Base-by-base conservation (phyloP, 2,113 vertebrate genomes). In the Sclerurus mexicanus region DNA sequence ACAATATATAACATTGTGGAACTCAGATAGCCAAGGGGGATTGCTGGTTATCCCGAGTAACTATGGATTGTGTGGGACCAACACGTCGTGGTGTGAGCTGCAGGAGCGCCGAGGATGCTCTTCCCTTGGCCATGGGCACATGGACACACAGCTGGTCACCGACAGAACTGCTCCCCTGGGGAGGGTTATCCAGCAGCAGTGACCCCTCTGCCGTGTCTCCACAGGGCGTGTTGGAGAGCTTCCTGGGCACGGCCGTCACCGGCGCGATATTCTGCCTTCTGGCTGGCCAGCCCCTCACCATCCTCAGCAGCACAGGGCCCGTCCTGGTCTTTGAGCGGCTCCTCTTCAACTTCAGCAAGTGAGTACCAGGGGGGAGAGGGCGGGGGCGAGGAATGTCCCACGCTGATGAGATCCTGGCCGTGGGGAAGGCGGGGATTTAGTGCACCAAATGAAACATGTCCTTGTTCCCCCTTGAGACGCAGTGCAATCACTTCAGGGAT, bases 281-380 rank as follows among this genome's bases (percentile, higher is more conserved):
- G 62, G 98, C 98, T 30, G 99, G 99, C 11, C 99, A 99, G 72
- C 99, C 99, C 3, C 99, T 99, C 90, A 99, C 97, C 71, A 99
- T 99, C 92, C 96, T 99, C 96, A 99, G 99, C 98, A 99, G 99
- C 96, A 99, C 99, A 0, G 99, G 99, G 12, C 99, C 99, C 0
- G 99, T 99, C 63, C 98, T 99, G 31, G 99, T 99, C 96, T 99
- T 99, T 75, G 99, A 99, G 90, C 97, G 99, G 44, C 98, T 99
- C 50, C 99, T 99, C 74, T 99, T 99, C 97, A 99, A 99, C 93
- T 99, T 99, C 97, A 99, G 99, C 99, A 99, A 96, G 99, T 99
- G 98, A 85, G 97, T 98, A 49, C 15, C 0, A n/a, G n/a, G 72
- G 44, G 0, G 47, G 42, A 50, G 59, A 17, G 67, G 82, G 17